Evolutionary conservation across 2,113 vertebrate genomes (phyloP).

Genomic region (Hyaena hyaena): DNA sequence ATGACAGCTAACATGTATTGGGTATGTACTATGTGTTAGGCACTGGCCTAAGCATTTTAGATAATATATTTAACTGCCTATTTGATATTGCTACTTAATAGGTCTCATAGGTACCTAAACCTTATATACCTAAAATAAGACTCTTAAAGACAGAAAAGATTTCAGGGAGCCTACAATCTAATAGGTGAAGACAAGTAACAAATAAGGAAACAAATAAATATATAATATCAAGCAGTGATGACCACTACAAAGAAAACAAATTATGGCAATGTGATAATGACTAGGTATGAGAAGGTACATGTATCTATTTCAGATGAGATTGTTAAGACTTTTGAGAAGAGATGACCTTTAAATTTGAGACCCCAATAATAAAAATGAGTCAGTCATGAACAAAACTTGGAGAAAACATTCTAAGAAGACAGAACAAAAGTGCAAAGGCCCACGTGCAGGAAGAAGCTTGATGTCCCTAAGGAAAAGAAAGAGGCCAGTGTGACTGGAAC

Average conservation of each 20-base stretch:
- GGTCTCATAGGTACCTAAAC: background rate
- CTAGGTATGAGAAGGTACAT: background rate
- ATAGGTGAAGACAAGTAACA: background rate
- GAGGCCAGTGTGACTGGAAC: background rate
- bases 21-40: background rate
- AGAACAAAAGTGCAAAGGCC: background rate
- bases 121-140: slow-evolving; percentile 12
- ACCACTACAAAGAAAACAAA: slow-evolving; percentile 30
- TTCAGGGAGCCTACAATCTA: background rate
- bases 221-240: background rate
- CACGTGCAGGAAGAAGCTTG: background rate
- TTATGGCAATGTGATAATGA: background rate
- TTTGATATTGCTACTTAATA: background rate
- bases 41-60: background rate
- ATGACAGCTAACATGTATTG: background rate
- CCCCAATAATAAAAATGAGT: background rate
- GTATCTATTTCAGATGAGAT: background rate
- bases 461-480: background rate
- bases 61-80: background rate
- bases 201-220: slow-evolving; percentile 24
- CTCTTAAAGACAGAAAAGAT: background rate
- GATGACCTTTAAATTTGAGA: background rate
- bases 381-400: background rate
- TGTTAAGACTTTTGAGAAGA: background rate
- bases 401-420: background rate